These are phyloP conservation scores for Endomychus coccineus DNA, from an alignment of 2,888 invertebrate genomes.

Conservation along the genomic window DNA sequence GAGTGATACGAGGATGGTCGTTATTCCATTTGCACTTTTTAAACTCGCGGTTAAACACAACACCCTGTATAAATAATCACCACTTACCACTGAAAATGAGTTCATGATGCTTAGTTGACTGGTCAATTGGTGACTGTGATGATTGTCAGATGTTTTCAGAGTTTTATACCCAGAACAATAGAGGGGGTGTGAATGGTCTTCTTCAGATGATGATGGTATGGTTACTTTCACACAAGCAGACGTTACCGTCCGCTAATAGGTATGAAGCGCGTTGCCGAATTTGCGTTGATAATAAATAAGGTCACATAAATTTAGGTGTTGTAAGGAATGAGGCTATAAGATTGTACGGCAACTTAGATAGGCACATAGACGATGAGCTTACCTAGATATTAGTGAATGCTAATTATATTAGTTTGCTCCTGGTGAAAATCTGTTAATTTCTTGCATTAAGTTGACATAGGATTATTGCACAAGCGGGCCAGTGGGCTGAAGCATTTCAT, in stretches of 20 bases:
- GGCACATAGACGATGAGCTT: too few relatives aligned
- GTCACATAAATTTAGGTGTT: too few relatives aligned
- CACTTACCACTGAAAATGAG: conserved; percentile 45
- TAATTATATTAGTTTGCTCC: too few relatives aligned
- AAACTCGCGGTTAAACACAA: conserved; percentile 13
- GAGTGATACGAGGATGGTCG: too few relatives aligned
- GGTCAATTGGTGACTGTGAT: conserved; percentile 42
- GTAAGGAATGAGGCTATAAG: too few relatives aligned
- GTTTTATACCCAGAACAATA: conserved; percentile 36
- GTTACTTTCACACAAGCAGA: conserved; percentile 29
- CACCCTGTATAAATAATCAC: conserved; percentile 18
- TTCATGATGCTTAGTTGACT: conserved; percentile 45
- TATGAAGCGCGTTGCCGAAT: conserved; percentile 13
- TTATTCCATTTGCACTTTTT: too few relatives aligned
- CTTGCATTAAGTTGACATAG: too few relatives aligned
- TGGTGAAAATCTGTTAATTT: too few relatives aligned
- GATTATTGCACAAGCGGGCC: too few relatives aligned
- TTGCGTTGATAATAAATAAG: conserved; percentile 16
- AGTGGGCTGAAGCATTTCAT: too few relatives aligned
- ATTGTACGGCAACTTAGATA: too few relatives aligned
- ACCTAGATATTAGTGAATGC: too few relatives aligned
- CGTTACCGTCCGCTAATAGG: conserved; percentile 16
- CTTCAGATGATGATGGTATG: conserved; percentile 27
- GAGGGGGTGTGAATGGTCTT: conserved; percentile 36
- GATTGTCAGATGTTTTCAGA: conserved; percentile 28